A percentile compares a stretch with the other conserved stretches of the same genome.
Conservation (phyloP, 2,888 invertebrate species). For the Chloroclystis v-ata region DNA sequence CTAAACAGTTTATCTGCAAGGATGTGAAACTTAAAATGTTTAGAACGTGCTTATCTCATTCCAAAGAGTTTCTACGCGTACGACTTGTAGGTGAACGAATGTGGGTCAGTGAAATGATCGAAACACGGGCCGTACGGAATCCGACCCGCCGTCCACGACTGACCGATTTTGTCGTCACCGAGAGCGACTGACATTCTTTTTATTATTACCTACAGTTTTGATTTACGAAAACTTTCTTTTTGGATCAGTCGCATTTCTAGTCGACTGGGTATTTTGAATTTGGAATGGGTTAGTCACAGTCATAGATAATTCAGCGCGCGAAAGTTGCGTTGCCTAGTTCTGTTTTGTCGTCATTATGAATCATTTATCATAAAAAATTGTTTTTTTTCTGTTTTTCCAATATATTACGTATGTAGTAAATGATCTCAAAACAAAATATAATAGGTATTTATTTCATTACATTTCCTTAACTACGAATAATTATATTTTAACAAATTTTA, state of each 20-base stretch:
- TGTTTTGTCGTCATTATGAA: neutral
- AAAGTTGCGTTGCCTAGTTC: neutral
- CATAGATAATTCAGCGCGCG: neutral
- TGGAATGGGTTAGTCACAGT: neutral
- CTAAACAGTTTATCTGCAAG: constrained; percentile 9
- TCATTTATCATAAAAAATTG: too few species aligned
- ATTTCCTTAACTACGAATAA: too few species aligned
- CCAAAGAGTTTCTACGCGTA: constrained; percentile 35
- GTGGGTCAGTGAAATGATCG: constrained; percentile 76
- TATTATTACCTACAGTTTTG: constrained; percentile 33
- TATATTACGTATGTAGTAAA: too few species aligned
- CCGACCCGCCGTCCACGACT: constrained; percentile 57
- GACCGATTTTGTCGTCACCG: constrained; percentile 62
- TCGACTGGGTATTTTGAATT: constrained; percentile 16
- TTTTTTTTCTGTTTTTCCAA: too few species aligned
- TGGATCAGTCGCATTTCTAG: constrained; percentile 24
- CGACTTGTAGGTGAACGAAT: constrained; percentile 46
- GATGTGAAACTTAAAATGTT: constrained; percentile 18
- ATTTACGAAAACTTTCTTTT: constrained; percentile 35
- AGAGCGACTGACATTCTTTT: constrained; percentile 60
- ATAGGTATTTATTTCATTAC: too few species aligned
- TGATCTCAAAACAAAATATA: too few species aligned
- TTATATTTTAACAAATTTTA: too few species aligned
- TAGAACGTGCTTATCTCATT: constrained; percentile 20
- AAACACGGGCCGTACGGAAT: constrained; percentile 72